phyloP scores from a whole-genome alignment of 2,888 invertebrate species.

The Apodemia duryi region DNA sequence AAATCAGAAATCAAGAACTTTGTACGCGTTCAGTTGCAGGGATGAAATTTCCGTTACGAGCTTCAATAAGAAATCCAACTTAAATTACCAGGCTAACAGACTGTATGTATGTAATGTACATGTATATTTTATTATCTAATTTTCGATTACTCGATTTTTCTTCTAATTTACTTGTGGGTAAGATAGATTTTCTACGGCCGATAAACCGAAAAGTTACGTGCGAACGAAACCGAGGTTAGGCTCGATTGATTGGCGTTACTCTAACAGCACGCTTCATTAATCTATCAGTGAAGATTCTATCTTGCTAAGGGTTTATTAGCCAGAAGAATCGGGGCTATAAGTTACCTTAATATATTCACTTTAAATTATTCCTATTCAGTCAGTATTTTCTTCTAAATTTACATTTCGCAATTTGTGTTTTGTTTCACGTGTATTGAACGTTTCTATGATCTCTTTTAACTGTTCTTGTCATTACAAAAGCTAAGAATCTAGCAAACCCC shows the following conservation, averaged over 20 bases:
- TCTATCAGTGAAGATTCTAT: conserved; percentile 17
- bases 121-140: conserved; percentile 13
- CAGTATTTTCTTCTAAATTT: neutral
- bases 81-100: neutral
- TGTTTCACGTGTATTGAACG: too few relatives aligned
- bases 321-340: conserved; percentile 7
- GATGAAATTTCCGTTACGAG: neutral
- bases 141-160: neutral
- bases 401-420: too few relatives aligned
- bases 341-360: neutral
- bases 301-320: conserved; percentile 1
- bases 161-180: neutral
- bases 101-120: too few relatives aligned
- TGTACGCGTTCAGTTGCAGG: neutral
- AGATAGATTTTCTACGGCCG: conserved; percentile 11
- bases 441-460: too few relatives aligned
- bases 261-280: conserved; percentile 52
- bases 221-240: conserved; percentile 48
- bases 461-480: too few relatives aligned
- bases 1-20: neutral
- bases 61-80: neutral
- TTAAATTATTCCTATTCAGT: neutral
- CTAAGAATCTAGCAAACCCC: too few relatives aligned
- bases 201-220: conserved; percentile 61
- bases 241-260: conserved; percentile 61